Conservation (phyloP, 2,888 invertebrate species). For the Nomada ruficornis region DNA sequence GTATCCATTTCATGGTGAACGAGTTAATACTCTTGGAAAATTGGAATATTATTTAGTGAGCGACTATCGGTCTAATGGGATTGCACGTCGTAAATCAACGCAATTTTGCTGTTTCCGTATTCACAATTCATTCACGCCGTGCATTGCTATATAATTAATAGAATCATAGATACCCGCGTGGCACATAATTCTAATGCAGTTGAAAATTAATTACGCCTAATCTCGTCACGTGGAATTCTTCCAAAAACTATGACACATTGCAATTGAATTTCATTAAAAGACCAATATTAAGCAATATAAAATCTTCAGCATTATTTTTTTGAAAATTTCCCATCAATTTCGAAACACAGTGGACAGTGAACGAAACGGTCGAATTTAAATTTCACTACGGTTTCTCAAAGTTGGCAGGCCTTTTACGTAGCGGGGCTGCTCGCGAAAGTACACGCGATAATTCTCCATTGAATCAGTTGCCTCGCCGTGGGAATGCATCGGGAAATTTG, state of each 20-base stretch:
- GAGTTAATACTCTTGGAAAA: slow-evolving; percentile 53
- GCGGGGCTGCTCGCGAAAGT: not conserved
- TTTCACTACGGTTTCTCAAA: not conserved
- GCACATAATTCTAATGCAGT: not conserved
- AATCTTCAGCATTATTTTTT: too few species aligned
- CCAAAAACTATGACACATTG: not conserved
- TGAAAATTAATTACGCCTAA: slow-evolving; percentile 31
- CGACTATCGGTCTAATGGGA: slow-evolving; percentile 38
- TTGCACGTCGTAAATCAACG: slow-evolving; percentile 27
- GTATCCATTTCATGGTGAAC: slow-evolving; percentile 34
- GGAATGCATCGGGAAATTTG: slow-evolving; percentile 64
- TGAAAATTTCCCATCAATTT: not conserved
- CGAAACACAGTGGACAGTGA: not conserved
- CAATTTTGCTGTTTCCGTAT: slow-evolving; percentile 20
- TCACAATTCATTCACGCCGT: not conserved
- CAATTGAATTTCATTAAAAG: not conserved
- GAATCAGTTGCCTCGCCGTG: slow-evolving; percentile 48
- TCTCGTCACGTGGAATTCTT: not conserved
- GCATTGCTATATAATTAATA: slow-evolving; percentile 37
- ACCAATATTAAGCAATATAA: too few species aligned
- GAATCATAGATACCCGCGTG: slow-evolving; percentile 5
- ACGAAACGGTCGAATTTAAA: not conserved
- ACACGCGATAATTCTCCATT: slow-evolving; percentile 19
- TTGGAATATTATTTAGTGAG: slow-evolving; percentile 63
- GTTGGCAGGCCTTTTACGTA: not conserved